Conservation (phyloP, 2,888 invertebrate species). For the Phytoseiulus persimilis region DNA sequence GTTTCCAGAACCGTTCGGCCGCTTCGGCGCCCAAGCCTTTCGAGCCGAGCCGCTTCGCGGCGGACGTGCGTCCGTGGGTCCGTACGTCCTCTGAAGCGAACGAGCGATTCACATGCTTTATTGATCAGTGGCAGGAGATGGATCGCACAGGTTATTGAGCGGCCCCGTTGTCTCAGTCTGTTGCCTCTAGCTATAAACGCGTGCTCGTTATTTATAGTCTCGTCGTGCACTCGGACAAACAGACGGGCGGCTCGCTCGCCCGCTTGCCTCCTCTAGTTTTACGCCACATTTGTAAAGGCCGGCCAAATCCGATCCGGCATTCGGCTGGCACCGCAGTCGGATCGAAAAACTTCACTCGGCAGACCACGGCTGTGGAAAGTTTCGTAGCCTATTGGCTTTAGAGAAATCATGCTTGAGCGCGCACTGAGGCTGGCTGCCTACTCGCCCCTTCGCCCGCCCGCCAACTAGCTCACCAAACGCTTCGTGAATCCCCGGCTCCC, state of each 20-base stretch:
- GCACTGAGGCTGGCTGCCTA: neutral
- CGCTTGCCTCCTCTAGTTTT: neutral
- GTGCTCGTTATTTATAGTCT: constrained; percentile 5
- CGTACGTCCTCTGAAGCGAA: neutral
- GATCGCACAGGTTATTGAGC: neutral
- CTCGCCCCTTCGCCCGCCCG: neutral
- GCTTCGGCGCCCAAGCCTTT: too few relatives aligned
- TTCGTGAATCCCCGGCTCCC: neutral
- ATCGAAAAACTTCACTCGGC: neutral
- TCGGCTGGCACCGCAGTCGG: neutral
- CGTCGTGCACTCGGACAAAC: neutral
- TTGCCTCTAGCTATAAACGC: neutral
- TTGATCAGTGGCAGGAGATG: neutral
- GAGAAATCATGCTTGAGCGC: constrained; percentile 5
- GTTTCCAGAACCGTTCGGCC: too few relatives aligned
- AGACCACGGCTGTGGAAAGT: neutral
- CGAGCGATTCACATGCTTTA: neutral
- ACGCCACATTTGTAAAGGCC: constrained; percentile 5
- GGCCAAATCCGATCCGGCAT: neutral
- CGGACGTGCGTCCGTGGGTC: neutral
- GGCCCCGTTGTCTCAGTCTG: constrained; percentile 5
- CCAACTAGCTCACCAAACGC: neutral
- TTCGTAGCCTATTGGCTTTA: neutral
- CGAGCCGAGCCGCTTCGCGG: neutral
- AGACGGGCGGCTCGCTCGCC: neutral